Evolutionary conservation across 2,113 vertebrate genomes (phyloP).

Genomic region (Oreochromis spilurus): DNA sequence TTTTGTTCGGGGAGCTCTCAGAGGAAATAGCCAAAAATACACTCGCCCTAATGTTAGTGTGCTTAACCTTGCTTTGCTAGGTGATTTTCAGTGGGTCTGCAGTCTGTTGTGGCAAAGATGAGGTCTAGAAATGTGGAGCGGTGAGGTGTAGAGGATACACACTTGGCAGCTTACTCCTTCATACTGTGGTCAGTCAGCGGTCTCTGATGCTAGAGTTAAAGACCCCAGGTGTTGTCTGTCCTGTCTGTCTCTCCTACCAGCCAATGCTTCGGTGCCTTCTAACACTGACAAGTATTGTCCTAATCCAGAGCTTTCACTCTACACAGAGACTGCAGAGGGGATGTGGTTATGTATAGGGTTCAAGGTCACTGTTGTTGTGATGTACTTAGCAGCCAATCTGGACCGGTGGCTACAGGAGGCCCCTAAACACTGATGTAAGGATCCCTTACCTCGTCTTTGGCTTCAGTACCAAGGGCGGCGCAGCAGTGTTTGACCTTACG

Average conservation of each 20-base stretch:
- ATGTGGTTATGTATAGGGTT: slow-evolving; percentile 38
- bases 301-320: slow-evolving; percentile 63
- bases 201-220: slow-evolving; percentile 52
- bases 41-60: slow-evolving; percentile 25
- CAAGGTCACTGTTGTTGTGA: slow-evolving; percentile 27
- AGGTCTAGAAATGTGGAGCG: slow-evolving; percentile 42
- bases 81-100: slow-evolving; percentile 32
- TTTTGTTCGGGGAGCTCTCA: slow-evolving; percentile 33
- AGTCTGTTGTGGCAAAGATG: slow-evolving; percentile 44
- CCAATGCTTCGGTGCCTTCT: slow-evolving; percentile 71
- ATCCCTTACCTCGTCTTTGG: slow-evolving; percentile 13
- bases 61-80: slow-evolving; percentile 45
- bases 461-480: background rate
- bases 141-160: slow-evolving; percentile 26
- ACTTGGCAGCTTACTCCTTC: slow-evolving; percentile 49
- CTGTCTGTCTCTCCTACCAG: slow-evolving; percentile 68
- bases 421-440: slow-evolving; percentile 28
- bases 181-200: slow-evolving; percentile 43
- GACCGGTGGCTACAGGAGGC: slow-evolving; percentile 28
- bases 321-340: slow-evolving; percentile 45
- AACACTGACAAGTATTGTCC: slow-evolving; percentile 74
- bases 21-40: slow-evolving; percentile 69
- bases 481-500: slow-evolving; percentile 23
- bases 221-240: slow-evolving; percentile 59
- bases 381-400: slow-evolving; percentile 33